phyloP scores from a whole-genome alignment of 2,888 invertebrate genomes.

The Lampropteryx suffumata region DNA sequence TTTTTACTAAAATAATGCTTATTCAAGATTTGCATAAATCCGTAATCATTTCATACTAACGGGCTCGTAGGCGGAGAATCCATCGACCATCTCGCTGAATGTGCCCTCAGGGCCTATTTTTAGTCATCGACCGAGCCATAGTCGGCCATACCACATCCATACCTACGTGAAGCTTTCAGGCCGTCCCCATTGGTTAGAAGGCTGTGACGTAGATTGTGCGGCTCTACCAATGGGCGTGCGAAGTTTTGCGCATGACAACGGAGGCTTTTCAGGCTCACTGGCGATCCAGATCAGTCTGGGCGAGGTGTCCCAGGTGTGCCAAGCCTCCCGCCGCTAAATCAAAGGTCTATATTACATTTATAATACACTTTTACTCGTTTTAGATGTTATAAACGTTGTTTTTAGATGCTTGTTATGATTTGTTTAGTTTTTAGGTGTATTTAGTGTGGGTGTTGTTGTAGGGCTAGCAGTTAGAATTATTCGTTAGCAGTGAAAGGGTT shows the following conservation, averaged over 20 bases:
- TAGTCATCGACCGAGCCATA: conserved; percentile 66
- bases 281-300: conserved; percentile 66
- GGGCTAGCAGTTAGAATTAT: conserved; percentile 12
- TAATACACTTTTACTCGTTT: conserved; percentile 29
- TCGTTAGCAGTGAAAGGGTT: conserved; percentile 29
- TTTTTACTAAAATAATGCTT: conserved; percentile 5
- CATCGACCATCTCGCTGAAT: conserved; percentile 38
- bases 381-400: conserved; percentile 39
- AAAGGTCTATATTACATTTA: conserved; percentile 66
- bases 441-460: conserved; percentile 12
- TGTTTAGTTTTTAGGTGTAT: conserved; percentile 8
- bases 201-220: conserved; percentile 66
- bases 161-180: conserved; percentile 79
- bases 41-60: conserved; percentile 8
- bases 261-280: conserved; percentile 57
- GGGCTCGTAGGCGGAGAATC: conserved; percentile 8
- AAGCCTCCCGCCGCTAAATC: conserved; percentile 61
- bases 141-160: conserved; percentile 59
- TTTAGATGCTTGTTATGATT: conserved; percentile 43
- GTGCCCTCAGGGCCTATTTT: conserved; percentile 62
- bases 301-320: conserved; percentile 77
- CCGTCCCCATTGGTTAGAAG: conserved; percentile 54
- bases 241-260: conserved; percentile 62
- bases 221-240: conserved; percentile 61
- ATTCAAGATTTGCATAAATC: conserved; percentile 17